Evolutionary conservation across 1,140 invertebrate species (phyloP), one percentile per base, ranked within the genome.

Genomic region (Hormaphis cornu): DNA sequence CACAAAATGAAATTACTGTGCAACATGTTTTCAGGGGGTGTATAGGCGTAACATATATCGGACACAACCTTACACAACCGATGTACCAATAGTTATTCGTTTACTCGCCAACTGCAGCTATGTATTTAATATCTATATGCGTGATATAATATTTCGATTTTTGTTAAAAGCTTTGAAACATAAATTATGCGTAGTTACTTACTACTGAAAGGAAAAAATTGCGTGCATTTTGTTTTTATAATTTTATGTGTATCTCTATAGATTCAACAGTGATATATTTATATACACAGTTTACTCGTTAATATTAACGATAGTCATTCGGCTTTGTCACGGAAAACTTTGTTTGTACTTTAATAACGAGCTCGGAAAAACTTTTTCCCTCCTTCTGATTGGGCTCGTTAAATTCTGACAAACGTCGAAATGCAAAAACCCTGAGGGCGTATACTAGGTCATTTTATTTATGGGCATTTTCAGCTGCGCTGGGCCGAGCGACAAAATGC

Each of bases 391-490:
- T 44, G 37, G 58, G 24, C 37, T 61, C 58, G 24, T 61, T 8
- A 61, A 61, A 61, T 44, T 28, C 40, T 30, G 28, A 44, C 58
- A 9, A 44, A 61, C 18, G 40, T 61, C 37, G 28, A 44, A 42
- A 59, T 42, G 35, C 37, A 42, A 59, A 61, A 61, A 44, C 40
- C 26, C n/a, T 28, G 37, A 26, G 26, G 40, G 58, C 26, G 58
- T 44, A 28, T n/a, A 14, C 14, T 61, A 44, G 58, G 37, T 61
- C 24, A 61, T 61, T 61, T 61, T 61, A 14, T 61, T 61, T 61
- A 63, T 63, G 58, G 26, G 16, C 14, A 18, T 46, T 30, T 46
- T 46, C 58, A 44, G 37, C 58, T 44, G 58, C n/a, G 58, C 18
- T 30, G 16, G 1, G 6, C n/a, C 30, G 16, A 24, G 35, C 35